phyloP scores from a whole-genome alignment of 2,113 vertebrate species.

The Platichthys flesus region DNA sequence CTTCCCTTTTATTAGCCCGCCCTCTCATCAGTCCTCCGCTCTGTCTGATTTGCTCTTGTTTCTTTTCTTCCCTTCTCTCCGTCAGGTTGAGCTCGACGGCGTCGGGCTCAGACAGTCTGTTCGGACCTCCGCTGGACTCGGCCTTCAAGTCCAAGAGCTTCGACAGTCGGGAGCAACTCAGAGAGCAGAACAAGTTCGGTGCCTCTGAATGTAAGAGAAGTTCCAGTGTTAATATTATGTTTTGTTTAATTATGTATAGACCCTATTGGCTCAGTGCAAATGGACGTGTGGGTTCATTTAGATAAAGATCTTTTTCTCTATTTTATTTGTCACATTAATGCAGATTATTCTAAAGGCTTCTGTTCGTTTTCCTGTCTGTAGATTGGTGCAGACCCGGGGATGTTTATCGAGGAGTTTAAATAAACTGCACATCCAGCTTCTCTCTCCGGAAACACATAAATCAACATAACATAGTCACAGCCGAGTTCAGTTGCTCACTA shows the following conservation, averaged over 20 bases:
- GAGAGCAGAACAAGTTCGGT: constrained; percentile 50
- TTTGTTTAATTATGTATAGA: neutral
- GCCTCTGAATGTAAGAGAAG: constrained; percentile 75
- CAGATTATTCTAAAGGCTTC: no score
- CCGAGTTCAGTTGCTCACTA: no score
- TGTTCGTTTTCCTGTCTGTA: no score
- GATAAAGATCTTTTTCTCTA: no score
- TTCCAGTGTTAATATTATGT: neutral
- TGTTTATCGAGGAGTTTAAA: no score
- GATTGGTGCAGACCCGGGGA: no score
- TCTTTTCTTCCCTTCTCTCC: neutral
- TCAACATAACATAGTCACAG: no score
- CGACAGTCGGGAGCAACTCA: constrained; percentile 77
- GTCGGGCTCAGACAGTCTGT: constrained; percentile 82
- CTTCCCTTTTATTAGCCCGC: neutral
- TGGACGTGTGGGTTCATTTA: no score
- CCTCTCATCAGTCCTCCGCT: rapidly evolving
- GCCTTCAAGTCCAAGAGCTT: constrained; percentile 89
- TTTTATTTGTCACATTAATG: no score
- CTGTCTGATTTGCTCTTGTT: neutral
- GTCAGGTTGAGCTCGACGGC: constrained; percentile 76
- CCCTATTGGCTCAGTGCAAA: no score
- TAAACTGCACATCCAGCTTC: no score
- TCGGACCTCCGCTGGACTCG: constrained; percentile 89
- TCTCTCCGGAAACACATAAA: no score